Evolutionary conservation across 1,140 invertebrate genomes (phyloP), one percentile per base, ranked within the genome.

Genomic region (Maconellicoccus hirsutus): DNA sequence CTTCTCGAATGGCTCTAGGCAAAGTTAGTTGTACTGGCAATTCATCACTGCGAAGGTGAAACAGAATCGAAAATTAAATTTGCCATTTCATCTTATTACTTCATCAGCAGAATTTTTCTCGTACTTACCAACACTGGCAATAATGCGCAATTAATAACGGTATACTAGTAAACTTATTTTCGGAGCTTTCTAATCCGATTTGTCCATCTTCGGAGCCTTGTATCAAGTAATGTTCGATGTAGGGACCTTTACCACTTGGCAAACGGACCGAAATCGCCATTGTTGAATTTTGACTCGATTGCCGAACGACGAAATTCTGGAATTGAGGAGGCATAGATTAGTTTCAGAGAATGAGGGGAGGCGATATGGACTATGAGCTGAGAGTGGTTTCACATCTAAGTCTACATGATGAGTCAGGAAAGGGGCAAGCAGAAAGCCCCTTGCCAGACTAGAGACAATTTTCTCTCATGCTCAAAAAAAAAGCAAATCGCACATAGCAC

Each of bases 201-300:
- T 89, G 86, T 70, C 89, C 86, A 69, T 79, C 78, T 69, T 86
- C 85, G 70, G 86, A 85, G 14, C 89, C 87, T 78, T 96, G 93
- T 66, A 98, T 94, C 72, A 98, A 84, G 81, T 97, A 98, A 80
- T 98, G 94, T 77, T 97, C 94, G 73, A 96, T 93, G 79, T 94
- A 92, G 6, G 92, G 90, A 6, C 91, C 91, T 75, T 89, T 91
- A 75, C 90, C 88, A 23, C 86, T 84, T 0, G 92, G 92, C 74
- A 96, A 81, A 63, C 93, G 86, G 23, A 97, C 93, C 26, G 93
- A 95, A 69, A 98, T 85, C 19, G 95, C 94, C 91, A 96, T 94
- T 22, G 94, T 95, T 75, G 92, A 87, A 4, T 87, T 86, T 77
- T 94, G 92, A 77, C 92, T 96, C 10, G 94, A 96, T 77, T 94